Evolutionary conservation across 2,113 vertebrate species (phyloP), one percentile per base, ranked within the genome.

Genomic region (Equus przewalskii): DNA sequence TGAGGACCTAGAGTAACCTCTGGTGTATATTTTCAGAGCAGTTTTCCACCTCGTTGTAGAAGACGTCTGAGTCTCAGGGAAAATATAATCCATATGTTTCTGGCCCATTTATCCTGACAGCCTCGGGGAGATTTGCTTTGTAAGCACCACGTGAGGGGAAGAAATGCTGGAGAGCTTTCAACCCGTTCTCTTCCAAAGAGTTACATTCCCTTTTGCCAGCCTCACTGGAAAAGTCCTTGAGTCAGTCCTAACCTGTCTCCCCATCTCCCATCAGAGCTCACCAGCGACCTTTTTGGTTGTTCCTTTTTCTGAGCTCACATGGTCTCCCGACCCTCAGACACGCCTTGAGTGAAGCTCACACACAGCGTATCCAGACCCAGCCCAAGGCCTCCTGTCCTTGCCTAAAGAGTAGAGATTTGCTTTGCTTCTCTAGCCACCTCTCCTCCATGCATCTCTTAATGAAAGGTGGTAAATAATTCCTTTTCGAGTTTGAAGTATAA

Each of bases 1-100:
- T 51, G 21, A 51, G 46, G 70, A 90, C 22, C 30, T 1, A 5
- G 22, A 13, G 64, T 96, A 81, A 96, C 70, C 79, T 78, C 87
- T 81, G 22, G 11, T 76, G 64, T 90, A n/a, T 56, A 76, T 94
- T 96, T 94, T 84, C 60, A 58, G 87, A 91, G 62, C 49, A 94
- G 36, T 79, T 92, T 94, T 70, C 83, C 64, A 69, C 75, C 72
- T 78, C 26, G 1, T 67, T 58, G 46, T 94, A 72, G 90, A 78
- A 92, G 89, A 65, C 81, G 56, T 89, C 56, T 65, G 95, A 90
- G 72, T 81, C 95, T 92, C 87, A 69, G 54, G 28, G 75, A 19
- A 96, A 98, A 96, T 93, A 49, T 5, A 84, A 94, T 90, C 92
- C 80, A 72, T 91, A 30, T 96, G 90, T 85, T 88, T 76, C 54